Percentiles rank a stretch among this genome's conserved stretches.
Evolutionary conservation across 2,888 invertebrate genomes (phyloP).

Genomic region (Pinctada fucata): DNA sequence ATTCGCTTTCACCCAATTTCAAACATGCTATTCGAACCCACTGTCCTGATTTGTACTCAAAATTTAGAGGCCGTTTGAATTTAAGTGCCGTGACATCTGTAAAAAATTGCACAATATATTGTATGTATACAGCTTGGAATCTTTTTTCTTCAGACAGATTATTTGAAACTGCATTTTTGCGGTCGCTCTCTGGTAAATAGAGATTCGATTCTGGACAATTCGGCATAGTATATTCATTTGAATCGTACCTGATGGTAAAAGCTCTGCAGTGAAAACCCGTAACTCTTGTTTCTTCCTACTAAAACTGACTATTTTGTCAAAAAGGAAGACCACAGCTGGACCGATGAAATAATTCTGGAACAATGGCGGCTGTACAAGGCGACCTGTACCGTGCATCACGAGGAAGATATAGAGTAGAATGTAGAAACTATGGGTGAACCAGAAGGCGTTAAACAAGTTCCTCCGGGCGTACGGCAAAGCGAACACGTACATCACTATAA

Average conservation of each 20-base stretch:
- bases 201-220: too few relatives aligned
- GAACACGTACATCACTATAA: constrained; percentile 81
- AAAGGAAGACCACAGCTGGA: constrained; percentile 80
- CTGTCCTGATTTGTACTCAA: constrained; percentile 82
- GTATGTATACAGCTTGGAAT: too few relatives aligned
- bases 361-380: constrained; percentile 80
- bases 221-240: too few relatives aligned
- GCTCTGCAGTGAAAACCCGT: constrained; percentile 79
- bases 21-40: constrained; percentile 82
- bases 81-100: constrained; percentile 81
- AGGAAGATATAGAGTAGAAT: constrained; percentile 80
- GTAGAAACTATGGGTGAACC: constrained; percentile 81
- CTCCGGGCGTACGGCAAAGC: constrained; percentile 80
- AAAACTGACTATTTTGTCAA: constrained; percentile 81
- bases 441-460: constrained; percentile 81
- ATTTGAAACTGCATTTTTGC: too few relatives aligned
- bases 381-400: constrained; percentile 81
- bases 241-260: constrained; percentile 81
- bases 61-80: constrained; percentile 80
- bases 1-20: constrained; percentile 80
- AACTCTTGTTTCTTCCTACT: constrained; percentile 81
- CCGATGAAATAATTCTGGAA: constrained; percentile 81
- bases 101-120: constrained; percentile 29
- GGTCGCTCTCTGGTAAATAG: too few relatives aligned
- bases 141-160: too few relatives aligned